Percentiles rank a stretch among this genome's conserved stretches.
These are phyloP conservation scores for Prolemur simus DNA, from an alignment of 2,113 vertebrate species.

Conservation along the genomic window DNA sequence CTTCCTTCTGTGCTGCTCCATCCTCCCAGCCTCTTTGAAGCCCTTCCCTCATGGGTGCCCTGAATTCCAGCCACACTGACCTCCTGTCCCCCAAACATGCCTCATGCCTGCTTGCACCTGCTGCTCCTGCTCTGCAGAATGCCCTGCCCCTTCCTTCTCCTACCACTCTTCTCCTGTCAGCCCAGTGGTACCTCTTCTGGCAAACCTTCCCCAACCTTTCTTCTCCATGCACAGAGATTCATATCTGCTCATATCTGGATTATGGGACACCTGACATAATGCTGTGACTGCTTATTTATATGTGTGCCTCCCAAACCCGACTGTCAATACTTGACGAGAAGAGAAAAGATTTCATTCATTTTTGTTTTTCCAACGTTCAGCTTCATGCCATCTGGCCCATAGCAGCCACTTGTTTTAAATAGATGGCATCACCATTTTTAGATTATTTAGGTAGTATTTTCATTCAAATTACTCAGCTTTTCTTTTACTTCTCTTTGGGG, in stretches of 20 bases:
- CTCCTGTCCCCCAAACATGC: fast-evolving
- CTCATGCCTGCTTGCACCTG: not conserved
- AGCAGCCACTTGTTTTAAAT: not conserved
- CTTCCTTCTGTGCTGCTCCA: not conserved
- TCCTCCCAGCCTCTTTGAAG: not conserved
- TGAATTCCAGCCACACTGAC: no score
- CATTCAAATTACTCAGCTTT: constrained; percentile 22
- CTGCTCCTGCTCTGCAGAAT: not conserved
- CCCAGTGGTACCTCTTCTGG: not conserved
- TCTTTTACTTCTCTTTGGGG: not conserved
- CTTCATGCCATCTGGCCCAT: not conserved
- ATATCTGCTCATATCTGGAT: not conserved
- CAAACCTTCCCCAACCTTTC: not conserved
- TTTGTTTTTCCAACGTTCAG: not conserved
- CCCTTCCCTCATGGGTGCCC: not conserved
- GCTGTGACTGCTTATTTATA: not conserved
- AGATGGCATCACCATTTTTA: not conserved
- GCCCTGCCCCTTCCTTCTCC: not conserved
- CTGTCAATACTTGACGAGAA: not conserved
- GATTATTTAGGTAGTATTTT: not conserved
- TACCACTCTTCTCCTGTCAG: not conserved
- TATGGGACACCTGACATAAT: not conserved
- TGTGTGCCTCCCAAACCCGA: not conserved
- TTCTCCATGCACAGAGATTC: not conserved
- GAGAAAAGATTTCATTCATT: not conserved